Conservation (phyloP, 2,113 vertebrate species). For the Hylia prasina region DNA sequence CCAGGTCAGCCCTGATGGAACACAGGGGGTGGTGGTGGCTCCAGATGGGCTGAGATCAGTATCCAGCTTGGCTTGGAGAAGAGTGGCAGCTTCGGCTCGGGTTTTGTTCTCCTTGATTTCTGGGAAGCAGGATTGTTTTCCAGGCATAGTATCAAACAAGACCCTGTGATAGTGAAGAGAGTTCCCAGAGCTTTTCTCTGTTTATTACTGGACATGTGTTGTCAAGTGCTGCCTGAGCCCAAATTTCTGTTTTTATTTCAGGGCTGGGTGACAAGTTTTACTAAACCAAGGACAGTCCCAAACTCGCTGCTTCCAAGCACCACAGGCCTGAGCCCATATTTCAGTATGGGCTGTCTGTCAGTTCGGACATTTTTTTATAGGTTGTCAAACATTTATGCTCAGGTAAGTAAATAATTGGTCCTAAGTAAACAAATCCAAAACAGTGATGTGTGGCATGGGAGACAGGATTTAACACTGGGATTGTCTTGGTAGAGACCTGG, state of each 20-base stretch:
- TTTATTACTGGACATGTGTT: not conserved
- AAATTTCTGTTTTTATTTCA: slow-evolving; percentile 22
- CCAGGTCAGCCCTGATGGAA: slow-evolving; percentile 17
- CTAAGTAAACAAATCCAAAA: not conserved
- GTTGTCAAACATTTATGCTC: slow-evolving; percentile 86
- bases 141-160: not conserved
- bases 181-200: not conserved
- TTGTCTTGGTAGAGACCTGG: not conserved
- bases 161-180: not conserved
- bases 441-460: not conserved
- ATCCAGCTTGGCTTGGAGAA: not conserved
- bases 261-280: slow-evolving; percentile 92
- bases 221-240: not conserved
- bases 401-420: slow-evolving; percentile 80
- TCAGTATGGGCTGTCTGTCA: slow-evolving; percentile 90
- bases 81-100: not conserved
- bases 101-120: not conserved
- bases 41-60: not conserved
- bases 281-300: slow-evolving; percentile 86
- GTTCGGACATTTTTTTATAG: slow-evolving; percentile 91
- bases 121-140: not conserved
- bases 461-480: not conserved
- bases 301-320: slow-evolving; percentile 91
- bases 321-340: slow-evolving; percentile 90
- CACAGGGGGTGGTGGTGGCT: not conserved